Evolutionary conservation across 2,113 vertebrate species (phyloP).

Genomic region (Crotalus tigris): DNA sequence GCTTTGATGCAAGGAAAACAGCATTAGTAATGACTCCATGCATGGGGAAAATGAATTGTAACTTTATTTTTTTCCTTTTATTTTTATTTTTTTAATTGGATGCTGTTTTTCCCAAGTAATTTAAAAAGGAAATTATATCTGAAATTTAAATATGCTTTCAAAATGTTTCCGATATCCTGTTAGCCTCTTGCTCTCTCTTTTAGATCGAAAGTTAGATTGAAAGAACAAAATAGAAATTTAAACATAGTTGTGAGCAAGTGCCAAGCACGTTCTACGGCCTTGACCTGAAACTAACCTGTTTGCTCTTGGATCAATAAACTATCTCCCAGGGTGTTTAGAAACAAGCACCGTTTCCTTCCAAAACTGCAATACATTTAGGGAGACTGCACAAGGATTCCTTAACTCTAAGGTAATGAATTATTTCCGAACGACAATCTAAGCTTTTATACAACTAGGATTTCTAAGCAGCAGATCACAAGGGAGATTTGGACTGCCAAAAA

Average conservation of each 20-base stretch:
- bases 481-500: background rate
- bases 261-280: slow-evolving; percentile 2
- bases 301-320: slow-evolving; percentile 41
- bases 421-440: background rate
- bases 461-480: background rate
- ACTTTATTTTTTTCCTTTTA: slow-evolving; percentile 1
- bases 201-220: slow-evolving; percentile 6
- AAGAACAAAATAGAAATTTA: slow-evolving; percentile 19
- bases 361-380: slow-evolving; percentile 26
- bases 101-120: background rate
- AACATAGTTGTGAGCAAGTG: background rate
- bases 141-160: background rate
- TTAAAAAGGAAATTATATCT: background rate
- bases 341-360: slow-evolving; percentile 23
- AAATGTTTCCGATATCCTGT: background rate
- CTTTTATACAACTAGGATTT: background rate
- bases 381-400: background rate
- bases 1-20: slow-evolving; percentile 42
- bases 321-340: slow-evolving; percentile 38
- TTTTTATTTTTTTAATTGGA: background rate
- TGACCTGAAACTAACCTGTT: slow-evolving; percentile 39
- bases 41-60: slow-evolving; percentile 34
- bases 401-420: slow-evolving; percentile 19
- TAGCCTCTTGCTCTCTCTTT: background rate
- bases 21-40: slow-evolving; percentile 31